Evolutionary conservation across 2,113 vertebrate species (phyloP), one percentile per base, ranked within the genome.

Genomic region (Ancistrus triradiatus): DNA sequence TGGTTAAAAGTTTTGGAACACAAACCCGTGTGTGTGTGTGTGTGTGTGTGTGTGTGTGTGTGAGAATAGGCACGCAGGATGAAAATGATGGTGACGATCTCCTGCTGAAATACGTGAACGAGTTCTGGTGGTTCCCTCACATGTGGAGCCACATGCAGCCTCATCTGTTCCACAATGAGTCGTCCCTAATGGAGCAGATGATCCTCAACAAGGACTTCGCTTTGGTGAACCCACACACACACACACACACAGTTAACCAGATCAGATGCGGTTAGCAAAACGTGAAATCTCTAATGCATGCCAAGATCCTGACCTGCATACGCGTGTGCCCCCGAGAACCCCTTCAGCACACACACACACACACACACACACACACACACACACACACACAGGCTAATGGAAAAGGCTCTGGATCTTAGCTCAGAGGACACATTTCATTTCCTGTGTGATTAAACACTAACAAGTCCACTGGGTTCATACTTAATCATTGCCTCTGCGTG

Each of bases 101-200:
- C 44, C 74, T 98, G 40, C 40, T 98, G 72, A 89, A 90, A 5
- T 94, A 91, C 7, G 94, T 93, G 19, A 88, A 91, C 67, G 91
- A 98, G 77, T 98, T 98, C 84, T 98, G 96, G 96, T 98, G 96
- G 96, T 98, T 98, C 69, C 95, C 95, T 38, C 96, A 98, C 69
- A 98, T 98, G 96, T 98, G 95, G 95, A 98, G 93, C 70, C 95
- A 98, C 81, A 97, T 97, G 95, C 95, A 98, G 84, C 95, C 95
- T 59, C 95, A 98, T 50, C 95, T 98, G 70, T 98, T 98, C 83
- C 93, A 95, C 73, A 98, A 98, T 2, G 91, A 98, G 75, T 95
- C 95, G 0, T 95, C 95, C 0, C 84, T 98, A 76, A 89, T 93
- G 81, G 95, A 98, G 68, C 95, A 98, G 87, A 98, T 98, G 95